Base-by-base conservation (phyloP, 1,140 invertebrate genomes). In the Charaxes varanes region DNA sequence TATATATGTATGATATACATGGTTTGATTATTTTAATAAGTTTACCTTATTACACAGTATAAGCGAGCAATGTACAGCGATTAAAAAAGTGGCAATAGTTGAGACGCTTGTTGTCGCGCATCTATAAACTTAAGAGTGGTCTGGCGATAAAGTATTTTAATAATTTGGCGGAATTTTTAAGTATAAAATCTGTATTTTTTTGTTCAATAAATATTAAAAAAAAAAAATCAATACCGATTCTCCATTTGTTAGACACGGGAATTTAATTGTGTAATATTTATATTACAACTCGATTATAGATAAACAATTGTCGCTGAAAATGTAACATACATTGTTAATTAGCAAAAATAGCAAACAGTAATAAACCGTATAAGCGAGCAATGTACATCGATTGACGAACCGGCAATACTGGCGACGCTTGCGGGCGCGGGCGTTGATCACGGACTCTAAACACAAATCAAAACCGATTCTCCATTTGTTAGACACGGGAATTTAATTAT, bases 261-360 rank as follows among this genome's bases (percentile, higher is more conserved):
- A 84, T 84, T 76, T 84, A 82, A 84, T 84, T 84, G 82, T 80
- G 79, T 70, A n/a, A n/a, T n/a, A n/a, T n/a, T n/a, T n/a, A n/a
- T n/a, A n/a, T n/a, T n/a, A n/a, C n/a, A n/a, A n/a, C n/a, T n/a
- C n/a, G n/a, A n/a, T n/a, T n/a, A n/a, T n/a, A n/a, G n/a, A n/a
- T n/a, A n/a, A n/a, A n/a, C n/a, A n/a, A n/a, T n/a, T n/a, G n/a
- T n/a, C n/a, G n/a, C n/a, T n/a, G n/a, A n/a, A n/a, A n/a, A n/a
- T n/a, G n/a, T n/a, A n/a, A n/a, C n/a, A n/a, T n/a, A n/a, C n/a
- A n/a, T n/a, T n/a, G n/a, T n/a, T n/a, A n/a, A n/a, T n/a, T n/a
- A n/a, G n/a, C n/a, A n/a, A n/a, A n/a, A n/a, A n/a, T n/a, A n/a
- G n/a, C n/a, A 16, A 36, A 24, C 14, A 2, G 21, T 12, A 16